phyloP scores from a whole-genome alignment of 2,888 invertebrate species.

The Camponotus fellah region DNA sequence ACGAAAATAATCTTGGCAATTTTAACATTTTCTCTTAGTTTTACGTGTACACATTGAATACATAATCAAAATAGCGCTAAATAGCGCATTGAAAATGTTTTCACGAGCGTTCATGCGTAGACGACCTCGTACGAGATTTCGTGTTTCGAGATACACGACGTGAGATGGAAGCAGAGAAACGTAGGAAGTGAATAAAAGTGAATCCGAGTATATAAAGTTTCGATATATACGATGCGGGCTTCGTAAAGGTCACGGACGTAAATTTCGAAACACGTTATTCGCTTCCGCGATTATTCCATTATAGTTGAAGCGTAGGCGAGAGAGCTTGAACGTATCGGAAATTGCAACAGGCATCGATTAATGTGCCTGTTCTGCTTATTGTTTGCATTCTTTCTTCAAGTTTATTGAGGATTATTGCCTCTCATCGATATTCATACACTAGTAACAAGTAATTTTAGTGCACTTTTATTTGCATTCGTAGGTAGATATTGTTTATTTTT shows the following conservation, averaged over 20 bases:
- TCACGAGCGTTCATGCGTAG: neutral
- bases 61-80: conserved; percentile 1
- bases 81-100: conserved; percentile 25
- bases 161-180: neutral
- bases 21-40: neutral
- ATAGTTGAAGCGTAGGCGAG: conserved; percentile 26
- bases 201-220: conserved; percentile 19
- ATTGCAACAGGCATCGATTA: conserved; percentile 37
- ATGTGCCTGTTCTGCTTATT: conserved; percentile 31
- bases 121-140: conserved; percentile 26
- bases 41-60: neutral
- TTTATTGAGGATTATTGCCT: conserved; percentile 10
- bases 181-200: conserved; percentile 24
- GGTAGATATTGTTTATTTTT: neutral
- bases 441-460: neutral
- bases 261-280: conserved; percentile 39
- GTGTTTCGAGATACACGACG: neutral
- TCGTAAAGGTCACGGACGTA: conserved; percentile 43
- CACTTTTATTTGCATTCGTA: neutral
- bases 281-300: conserved; percentile 27
- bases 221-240: neutral
- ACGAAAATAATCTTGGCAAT: conserved; percentile 4
- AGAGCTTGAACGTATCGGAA: conserved; percentile 6
- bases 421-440: conserved; percentile 15
- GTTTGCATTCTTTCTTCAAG: neutral